Evolutionary conservation across 2,888 invertebrate species (phyloP).

Genomic region (Prosapia bicincta): DNA sequence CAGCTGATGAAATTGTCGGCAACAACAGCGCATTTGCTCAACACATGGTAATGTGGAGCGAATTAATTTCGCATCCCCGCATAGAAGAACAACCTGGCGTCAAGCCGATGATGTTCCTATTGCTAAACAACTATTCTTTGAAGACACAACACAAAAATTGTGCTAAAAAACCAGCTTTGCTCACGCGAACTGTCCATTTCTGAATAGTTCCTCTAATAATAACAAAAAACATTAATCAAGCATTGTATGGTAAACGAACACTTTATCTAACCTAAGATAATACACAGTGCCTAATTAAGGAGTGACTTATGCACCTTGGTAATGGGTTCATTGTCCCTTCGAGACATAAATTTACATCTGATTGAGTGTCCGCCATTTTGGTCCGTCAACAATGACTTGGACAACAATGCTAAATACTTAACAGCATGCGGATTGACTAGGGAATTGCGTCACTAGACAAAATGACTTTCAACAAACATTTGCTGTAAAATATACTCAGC

Average conservation of each 20-base stretch:
- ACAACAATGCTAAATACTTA: not conserved
- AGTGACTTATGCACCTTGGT: not conserved
- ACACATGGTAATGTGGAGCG: too few relatives aligned
- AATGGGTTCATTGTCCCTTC: not conserved
- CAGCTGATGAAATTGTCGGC: too few relatives aligned
- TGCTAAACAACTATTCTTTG: too few relatives aligned
- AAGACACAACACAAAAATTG: too few relatives aligned
- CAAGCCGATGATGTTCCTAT: too few relatives aligned
- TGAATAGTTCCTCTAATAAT: too few relatives aligned
- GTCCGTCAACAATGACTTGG: not conserved
- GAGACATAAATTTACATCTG: not conserved
- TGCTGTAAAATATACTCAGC: too few relatives aligned
- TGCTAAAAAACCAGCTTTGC: too few relatives aligned
- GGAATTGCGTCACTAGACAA: not conserved
- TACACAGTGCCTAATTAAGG: not conserved
- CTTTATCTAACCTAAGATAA: not conserved
- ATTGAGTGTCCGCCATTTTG: slow-evolving; percentile 2
- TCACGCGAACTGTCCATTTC: too few relatives aligned
- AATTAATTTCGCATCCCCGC: too few relatives aligned
- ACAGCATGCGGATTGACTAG: not conserved
- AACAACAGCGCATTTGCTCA: too few relatives aligned
- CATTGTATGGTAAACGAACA: not conserved
- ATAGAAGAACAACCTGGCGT: too few relatives aligned
- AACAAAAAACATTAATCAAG: not conserved
- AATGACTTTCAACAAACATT: not conserved